Conservation (phyloP, 2,888 invertebrate genomes). For the Physocephala rufipes region DNA sequence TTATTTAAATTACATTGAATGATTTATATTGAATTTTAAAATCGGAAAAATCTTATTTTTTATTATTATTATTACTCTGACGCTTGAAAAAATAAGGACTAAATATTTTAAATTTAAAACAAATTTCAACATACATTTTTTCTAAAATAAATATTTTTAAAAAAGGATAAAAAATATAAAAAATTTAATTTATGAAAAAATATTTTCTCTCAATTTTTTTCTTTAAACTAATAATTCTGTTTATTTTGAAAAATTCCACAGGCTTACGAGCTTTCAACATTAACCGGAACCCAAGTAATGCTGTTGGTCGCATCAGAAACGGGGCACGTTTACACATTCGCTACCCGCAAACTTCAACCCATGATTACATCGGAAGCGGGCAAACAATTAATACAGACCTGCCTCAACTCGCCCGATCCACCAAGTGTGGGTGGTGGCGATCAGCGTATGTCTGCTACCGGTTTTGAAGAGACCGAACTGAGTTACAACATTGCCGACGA, state of each 20-base stretch:
- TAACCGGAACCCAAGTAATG: constrained; percentile 99
- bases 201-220: too few species aligned
- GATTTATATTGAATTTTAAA: constrained; percentile 3
- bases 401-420: constrained; percentile 96
- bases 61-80: too few species aligned
- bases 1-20: background rate
- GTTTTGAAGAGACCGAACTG: constrained; percentile 98
- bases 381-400: constrained; percentile 97
- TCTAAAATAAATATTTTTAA: too few species aligned
- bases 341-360: constrained; percentile 97
- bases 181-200: too few species aligned
- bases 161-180: too few species aligned
- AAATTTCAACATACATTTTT: too few species aligned
- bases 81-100: too few species aligned
- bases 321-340: constrained; percentile 99
- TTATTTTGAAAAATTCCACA: constrained; percentile 67
- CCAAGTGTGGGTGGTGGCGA: constrained; percentile 79
- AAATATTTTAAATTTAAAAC: too few species aligned
- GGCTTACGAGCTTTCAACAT: constrained; percentile 98
- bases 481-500: constrained; percentile 96
- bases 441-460: constrained; percentile 97
- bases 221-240: too few species aligned
- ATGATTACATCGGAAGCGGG: constrained; percentile 99
- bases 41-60: background rate
- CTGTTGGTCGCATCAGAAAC: constrained; percentile 98